phyloP scores from a whole-genome alignment of 1,140 invertebrate species.

The Drosophila nebulosa region DNA sequence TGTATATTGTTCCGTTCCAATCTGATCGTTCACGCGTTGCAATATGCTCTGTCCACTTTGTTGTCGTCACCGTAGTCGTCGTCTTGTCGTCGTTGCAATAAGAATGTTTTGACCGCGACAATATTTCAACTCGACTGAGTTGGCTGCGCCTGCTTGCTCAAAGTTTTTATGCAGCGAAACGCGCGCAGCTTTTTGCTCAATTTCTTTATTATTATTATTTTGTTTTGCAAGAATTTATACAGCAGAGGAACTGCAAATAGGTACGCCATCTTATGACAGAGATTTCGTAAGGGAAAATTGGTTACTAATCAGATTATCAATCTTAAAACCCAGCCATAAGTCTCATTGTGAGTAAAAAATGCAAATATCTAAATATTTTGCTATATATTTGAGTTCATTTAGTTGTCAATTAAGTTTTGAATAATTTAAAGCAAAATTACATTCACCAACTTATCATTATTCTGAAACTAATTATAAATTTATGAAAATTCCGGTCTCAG shows the following conservation, averaged over 20 bases:
- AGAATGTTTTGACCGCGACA: slow-evolving; percentile 62
- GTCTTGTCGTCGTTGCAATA: slow-evolving; percentile 26
- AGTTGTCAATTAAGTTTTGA: no score
- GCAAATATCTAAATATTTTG: no score
- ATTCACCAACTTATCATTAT: no score
- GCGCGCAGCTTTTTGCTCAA: slow-evolving; percentile 56
- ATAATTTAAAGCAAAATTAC: no score
- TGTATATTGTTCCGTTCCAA: slow-evolving; percentile 8
- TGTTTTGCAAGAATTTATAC: slow-evolving; percentile 29
- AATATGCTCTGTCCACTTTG: slow-evolving; percentile 11
- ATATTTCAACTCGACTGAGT: slow-evolving; percentile 72
- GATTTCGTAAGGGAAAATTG: no score
- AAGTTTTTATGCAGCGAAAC: slow-evolving; percentile 68
- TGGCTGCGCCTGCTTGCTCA: slow-evolving; percentile 70
- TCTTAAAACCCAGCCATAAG: no score
- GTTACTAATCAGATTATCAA: no score
- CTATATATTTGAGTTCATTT: no score
- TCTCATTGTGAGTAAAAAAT: no score
- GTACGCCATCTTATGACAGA: not conserved
- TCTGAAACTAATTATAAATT: no score
- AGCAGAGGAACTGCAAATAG: slow-evolving; percentile 16
- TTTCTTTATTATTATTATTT: slow-evolving; percentile 73
- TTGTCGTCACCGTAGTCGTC: slow-evolving; percentile 17
- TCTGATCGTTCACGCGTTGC: slow-evolving; percentile 34
- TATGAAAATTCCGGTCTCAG: not conserved